These are phyloP conservation scores for Melieria omissa DNA, from an alignment of 2,888 invertebrate species.

Conservation along the genomic window DNA sequence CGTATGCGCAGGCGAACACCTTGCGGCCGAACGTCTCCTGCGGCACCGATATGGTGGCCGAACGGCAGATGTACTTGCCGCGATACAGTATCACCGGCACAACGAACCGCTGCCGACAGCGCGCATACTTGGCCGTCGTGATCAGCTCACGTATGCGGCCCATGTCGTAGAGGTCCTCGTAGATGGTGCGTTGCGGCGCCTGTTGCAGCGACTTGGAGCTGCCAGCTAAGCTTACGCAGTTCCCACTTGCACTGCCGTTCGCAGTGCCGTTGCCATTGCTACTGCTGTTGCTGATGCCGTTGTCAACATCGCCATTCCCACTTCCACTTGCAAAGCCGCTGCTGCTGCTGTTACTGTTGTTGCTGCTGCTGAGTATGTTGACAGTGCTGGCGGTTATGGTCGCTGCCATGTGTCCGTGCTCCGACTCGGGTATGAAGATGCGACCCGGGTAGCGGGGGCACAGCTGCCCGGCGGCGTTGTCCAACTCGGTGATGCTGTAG, in stretches of 20 bases:
- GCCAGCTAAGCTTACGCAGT: too few species aligned
- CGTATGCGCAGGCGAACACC: constrained; percentile 66
- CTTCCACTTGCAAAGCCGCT: constrained; percentile 44
- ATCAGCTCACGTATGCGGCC: constrained; percentile 74
- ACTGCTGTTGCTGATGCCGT: constrained; percentile 28
- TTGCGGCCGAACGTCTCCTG: constrained; percentile 79
- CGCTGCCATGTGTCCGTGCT: constrained; percentile 62
- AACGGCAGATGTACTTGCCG: constrained; percentile 79
- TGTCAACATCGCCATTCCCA: constrained; percentile 43
- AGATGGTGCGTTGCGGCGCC: constrained; percentile 67
- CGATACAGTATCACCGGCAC: constrained; percentile 81
- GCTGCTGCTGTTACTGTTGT: constrained; percentile 44
- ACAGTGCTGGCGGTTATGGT: constrained; percentile 37
- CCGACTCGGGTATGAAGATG: constrained; percentile 74
- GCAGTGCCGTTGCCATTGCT: constrained; percentile 17
- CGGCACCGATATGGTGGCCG: constrained; percentile 79
- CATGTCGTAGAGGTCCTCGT: constrained; percentile 71
- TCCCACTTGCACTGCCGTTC: too few species aligned
- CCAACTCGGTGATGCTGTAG: constrained; percentile 74
- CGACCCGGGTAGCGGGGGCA: constrained; percentile 79
- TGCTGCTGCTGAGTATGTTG: constrained; percentile 23
- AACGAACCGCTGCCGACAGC: constrained; percentile 81
- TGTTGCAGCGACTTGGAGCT: background rate
- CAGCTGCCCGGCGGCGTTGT: constrained; percentile 75
- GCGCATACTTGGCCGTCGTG: constrained; percentile 75